phyloP scores from a whole-genome alignment of 2,797 vertebrate genomes.

The Aplochiton taeniatus region DNA sequence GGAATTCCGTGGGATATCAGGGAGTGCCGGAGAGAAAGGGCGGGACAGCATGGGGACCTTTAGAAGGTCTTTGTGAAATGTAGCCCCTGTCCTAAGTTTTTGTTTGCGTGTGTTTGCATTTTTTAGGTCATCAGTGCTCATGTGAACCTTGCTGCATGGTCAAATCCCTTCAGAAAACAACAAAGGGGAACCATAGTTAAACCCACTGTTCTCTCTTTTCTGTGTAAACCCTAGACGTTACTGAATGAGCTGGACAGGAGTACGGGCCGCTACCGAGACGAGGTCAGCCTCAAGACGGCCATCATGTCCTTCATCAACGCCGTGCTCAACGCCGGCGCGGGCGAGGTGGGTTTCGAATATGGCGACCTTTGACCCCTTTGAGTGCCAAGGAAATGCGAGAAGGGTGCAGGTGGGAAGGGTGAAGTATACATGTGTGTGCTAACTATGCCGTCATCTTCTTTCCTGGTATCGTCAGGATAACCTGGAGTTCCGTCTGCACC shows the following conservation, averaged over 20 bases:
- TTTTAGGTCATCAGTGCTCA: no score
- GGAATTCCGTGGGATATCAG: slow-evolving; percentile 23
- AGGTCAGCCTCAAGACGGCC: slow-evolving; percentile 96
- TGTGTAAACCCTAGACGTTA: slow-evolving; percentile 74
- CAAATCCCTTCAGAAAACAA: neutral
- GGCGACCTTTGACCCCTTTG: neutral
- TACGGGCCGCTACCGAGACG: slow-evolving; percentile 90
- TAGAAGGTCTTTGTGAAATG: no score
- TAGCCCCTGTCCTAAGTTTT: no score
- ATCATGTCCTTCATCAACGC: slow-evolving; percentile 99
- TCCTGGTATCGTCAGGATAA: slow-evolving; percentile 80
- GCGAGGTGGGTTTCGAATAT: slow-evolving; percentile 79
- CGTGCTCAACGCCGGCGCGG: slow-evolving; percentile 92
- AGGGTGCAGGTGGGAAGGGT: no score
- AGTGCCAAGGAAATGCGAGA: no score
- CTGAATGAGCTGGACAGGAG: slow-evolving; percentile 92
- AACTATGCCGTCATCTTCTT: neutral
- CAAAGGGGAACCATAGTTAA: neutral
- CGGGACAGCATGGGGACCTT: slow-evolving; percentile 1
- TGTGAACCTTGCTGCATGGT: no score
- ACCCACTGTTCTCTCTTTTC: slow-evolving; percentile 1
- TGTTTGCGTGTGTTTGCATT: no score
- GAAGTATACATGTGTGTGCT: no score
- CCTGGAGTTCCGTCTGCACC: slow-evolving; percentile 93
- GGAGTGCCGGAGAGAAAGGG: neutral